Conservation (phyloP, 1,140 invertebrate genomes). For the Temnothorax longispinosus region DNA sequence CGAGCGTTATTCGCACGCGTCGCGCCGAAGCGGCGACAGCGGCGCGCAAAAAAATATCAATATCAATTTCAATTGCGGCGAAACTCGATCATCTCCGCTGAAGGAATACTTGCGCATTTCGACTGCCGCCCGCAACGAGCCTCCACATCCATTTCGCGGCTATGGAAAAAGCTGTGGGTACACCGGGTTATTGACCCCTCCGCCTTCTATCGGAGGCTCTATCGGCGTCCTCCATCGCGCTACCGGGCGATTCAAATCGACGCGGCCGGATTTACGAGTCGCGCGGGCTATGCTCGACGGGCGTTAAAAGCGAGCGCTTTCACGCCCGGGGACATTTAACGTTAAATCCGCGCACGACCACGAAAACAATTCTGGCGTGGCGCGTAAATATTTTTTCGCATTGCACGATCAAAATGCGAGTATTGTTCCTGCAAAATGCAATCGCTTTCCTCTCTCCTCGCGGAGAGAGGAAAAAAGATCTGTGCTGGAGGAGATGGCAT, state of each 20-base stretch:
- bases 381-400: constrained; percentile 56
- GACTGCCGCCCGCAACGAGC: constrained; percentile 63
- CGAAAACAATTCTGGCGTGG: constrained; percentile 65
- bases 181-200: constrained; percentile 74
- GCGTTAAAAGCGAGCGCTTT: constrained; percentile 45
- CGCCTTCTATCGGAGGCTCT: constrained; percentile 58
- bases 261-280: constrained; percentile 73
- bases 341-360: constrained; percentile 57
- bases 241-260: constrained; percentile 77
- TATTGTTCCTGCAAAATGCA: constrained; percentile 28
- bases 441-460: not conserved
- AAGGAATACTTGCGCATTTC: constrained; percentile 75
- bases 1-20: constrained; percentile 5
- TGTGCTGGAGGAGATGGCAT: not conserved
- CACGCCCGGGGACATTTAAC: constrained; percentile 61
- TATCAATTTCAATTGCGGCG: constrained; percentile 81
- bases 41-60: constrained; percentile 67
- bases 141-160: constrained; percentile 74
- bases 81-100: constrained; percentile 77
- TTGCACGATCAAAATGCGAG: constrained; percentile 32
- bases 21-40: not conserved
- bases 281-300: constrained; percentile 12
- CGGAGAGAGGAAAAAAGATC: not conserved
- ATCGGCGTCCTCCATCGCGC: constrained; percentile 60
- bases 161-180: constrained; percentile 77